Conservation (phyloP, 35 echinoderm and acorn worm species). For the Diadema setosum region DNA sequence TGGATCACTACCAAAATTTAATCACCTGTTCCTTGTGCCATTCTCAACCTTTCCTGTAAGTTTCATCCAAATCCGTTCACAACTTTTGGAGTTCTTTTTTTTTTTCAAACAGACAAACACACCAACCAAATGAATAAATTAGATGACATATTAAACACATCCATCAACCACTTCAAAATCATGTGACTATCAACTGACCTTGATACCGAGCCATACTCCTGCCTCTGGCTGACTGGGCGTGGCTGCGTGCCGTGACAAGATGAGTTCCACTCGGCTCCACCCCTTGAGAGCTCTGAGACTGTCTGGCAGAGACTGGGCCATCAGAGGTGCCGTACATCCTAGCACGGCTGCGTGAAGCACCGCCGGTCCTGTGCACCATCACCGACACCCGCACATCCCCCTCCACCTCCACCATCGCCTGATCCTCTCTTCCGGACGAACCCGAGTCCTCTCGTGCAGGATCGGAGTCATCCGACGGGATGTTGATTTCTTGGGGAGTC, state of each 20-base stretch:
- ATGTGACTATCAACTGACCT: too few relatives aligned
- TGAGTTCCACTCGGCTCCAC: neutral
- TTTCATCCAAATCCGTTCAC: too few relatives aligned
- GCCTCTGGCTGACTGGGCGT: neutral
- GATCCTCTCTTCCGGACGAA: neutral
- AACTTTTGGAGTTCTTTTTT: too few relatives aligned
- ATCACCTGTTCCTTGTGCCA: too few relatives aligned
- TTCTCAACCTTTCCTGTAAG: too few relatives aligned
- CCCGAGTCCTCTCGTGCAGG: neutral
- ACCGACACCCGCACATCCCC: neutral
- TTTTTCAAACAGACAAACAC: too few relatives aligned
- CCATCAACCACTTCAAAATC: too few relatives aligned
- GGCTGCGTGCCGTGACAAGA: neutral
- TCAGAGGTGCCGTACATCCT: neutral
- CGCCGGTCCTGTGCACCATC: neutral
- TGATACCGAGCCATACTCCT: neutral
- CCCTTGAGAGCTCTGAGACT: neutral
- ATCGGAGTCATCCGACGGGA: neutral
- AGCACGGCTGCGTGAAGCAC: neutral
- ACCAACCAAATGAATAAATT: too few relatives aligned
- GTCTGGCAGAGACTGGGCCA: neutral
- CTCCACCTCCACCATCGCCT: neutral
- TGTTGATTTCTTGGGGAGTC: neutral
- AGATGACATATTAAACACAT: too few relatives aligned
- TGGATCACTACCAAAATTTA: too few relatives aligned